Conservation (phyloP, 1,140 invertebrate species). For the Pinna nobilis region DNA sequence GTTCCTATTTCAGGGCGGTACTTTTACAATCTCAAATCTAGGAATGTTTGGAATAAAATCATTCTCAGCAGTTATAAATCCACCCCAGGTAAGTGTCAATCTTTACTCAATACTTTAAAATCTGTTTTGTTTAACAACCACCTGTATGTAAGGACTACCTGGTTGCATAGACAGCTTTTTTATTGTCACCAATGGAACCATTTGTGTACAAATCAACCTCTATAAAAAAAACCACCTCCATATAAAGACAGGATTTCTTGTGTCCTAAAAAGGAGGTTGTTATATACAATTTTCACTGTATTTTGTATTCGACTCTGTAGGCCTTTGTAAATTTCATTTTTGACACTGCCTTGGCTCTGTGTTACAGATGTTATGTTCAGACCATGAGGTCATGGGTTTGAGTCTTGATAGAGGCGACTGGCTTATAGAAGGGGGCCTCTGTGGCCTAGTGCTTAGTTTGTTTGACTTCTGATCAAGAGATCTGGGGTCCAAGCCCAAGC, state of each 20-base stretch:
- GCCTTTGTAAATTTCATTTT: no score
- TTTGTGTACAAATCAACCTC: not conserved
- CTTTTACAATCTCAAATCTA: constrained; percentile 94
- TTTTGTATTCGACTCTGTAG: no score
- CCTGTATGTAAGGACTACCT: not conserved
- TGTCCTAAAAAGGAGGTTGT: no score
- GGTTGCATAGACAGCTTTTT: not conserved
- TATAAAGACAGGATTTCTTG: not conserved
- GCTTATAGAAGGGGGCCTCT: no score
- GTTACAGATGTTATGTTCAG: no score
- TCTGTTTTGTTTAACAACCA: not conserved
- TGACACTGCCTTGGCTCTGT: no score
- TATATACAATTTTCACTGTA: no score
- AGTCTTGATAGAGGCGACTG: no score
- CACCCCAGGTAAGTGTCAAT: constrained; percentile 77
- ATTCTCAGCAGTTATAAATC: constrained; percentile 83
- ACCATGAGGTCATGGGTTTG: no score
- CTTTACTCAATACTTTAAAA: not conserved
- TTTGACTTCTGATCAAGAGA: no score
- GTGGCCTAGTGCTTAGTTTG: no score
- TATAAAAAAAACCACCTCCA: not conserved
- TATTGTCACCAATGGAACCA: not conserved
- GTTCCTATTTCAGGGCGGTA: constrained; percentile 78
- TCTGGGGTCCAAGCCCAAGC: no score
- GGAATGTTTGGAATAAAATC: constrained; percentile 96